Conservation (phyloP, 2,888 invertebrate genomes). For the Drosophila nr. perissopoda region DNA sequence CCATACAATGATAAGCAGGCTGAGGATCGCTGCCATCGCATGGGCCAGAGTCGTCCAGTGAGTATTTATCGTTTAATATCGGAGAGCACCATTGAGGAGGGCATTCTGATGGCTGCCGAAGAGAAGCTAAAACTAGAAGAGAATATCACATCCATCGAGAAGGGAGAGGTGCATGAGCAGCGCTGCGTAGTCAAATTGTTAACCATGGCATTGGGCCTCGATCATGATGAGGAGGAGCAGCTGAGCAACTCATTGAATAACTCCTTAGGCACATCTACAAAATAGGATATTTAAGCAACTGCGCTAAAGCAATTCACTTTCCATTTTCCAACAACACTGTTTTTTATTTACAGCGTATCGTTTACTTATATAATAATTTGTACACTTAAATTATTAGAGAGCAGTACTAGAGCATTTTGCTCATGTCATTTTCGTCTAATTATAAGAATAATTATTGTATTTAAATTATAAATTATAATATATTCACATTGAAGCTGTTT, state of each 20-base stretch:
- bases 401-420: conserved; percentile 25
- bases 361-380: conserved; percentile 24
- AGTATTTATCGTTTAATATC: conserved; percentile 93
- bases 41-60: conserved; percentile 93
- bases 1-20: conserved; percentile 99
- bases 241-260: conserved; percentile 77
- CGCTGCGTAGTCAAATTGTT: conserved; percentile 92
- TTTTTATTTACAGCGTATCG: conserved; percentile 25
- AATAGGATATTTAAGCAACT: conserved; percentile 51
- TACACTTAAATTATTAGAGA: conserved; percentile 35
- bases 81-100: conserved; percentile 95
- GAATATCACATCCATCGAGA: conserved; percentile 89
- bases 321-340: conserved; percentile 44
- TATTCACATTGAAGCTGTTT: conserved; percentile 45
- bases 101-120: conserved; percentile 94
- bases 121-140: conserved; percentile 96
- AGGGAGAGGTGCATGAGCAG: conserved; percentile 88
- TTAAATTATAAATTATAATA: conserved; percentile 57
- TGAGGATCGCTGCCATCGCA: conserved; percentile 93
- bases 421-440: conserved; percentile 40
- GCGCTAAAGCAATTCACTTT: conserved; percentile 30
- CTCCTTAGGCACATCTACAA: conserved; percentile 66
- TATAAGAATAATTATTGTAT: conserved; percentile 59
- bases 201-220: conserved; percentile 91
- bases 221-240: conserved; percentile 79